Conservation (phyloP, 2,113 vertebrate genomes). For the Calyptomena viridis region DNA sequence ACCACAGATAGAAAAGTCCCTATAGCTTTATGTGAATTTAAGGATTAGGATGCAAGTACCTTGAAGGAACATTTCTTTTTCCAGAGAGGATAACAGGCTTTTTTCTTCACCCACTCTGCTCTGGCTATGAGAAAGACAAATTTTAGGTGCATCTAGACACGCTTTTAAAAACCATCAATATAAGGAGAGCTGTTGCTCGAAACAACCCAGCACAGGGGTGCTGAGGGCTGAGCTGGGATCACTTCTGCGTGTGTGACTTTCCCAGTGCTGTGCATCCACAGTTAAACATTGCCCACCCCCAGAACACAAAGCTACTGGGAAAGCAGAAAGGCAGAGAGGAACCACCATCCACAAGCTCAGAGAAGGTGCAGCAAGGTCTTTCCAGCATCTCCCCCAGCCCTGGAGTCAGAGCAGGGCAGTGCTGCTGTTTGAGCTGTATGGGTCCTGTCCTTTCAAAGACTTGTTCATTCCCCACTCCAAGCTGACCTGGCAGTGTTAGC, state of each 20-base stretch:
- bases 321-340: background rate
- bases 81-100: background rate
- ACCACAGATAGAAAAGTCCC: background rate
- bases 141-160: background rate
- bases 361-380: background rate
- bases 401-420: background rate
- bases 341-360: rapidly evolving
- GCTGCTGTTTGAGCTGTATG: background rate
- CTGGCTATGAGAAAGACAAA: background rate
- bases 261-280: background rate
- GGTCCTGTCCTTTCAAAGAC: background rate
- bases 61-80: background rate
- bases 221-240: background rate
- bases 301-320: background rate
- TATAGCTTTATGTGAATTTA: background rate
- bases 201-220: background rate
- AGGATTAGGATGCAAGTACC: background rate
- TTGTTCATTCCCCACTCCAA: background rate
- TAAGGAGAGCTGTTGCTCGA: background rate
- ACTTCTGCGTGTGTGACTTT: background rate
- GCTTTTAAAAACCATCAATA: background rate
- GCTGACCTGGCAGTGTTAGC: background rate
- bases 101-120: background rate
- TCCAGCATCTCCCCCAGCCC: background rate
- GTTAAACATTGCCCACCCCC: background rate